Evolutionary conservation across 2,113 vertebrate species (phyloP).

Genomic region (Holacanthus passer): DNA sequence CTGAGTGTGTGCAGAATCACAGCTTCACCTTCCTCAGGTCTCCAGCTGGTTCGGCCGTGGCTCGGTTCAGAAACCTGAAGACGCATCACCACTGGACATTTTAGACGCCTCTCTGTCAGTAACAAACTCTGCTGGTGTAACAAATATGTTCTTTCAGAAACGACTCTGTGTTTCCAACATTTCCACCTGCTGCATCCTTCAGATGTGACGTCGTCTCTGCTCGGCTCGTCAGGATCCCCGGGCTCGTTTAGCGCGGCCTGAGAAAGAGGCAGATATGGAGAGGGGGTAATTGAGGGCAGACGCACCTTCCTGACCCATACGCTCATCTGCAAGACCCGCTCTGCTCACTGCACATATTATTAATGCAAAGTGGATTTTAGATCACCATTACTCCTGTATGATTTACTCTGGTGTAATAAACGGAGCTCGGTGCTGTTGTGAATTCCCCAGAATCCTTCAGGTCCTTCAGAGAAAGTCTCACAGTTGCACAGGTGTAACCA

Average conservation of each 20-base stretch:
- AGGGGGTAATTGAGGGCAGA: conserved; percentile 51
- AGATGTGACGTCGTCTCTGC: background rate
- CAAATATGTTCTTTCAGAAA: background rate
- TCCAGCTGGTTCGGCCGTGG: too few species aligned
- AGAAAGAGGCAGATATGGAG: conserved; percentile 24
- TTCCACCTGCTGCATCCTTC: background rate
- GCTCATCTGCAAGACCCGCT: conserved; percentile 18
- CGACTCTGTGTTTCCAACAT: too few species aligned
- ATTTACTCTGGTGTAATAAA: conserved; percentile 54
- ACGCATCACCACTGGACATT: too few species aligned
- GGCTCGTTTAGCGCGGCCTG: background rate
- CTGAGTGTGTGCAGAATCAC: too few species aligned
- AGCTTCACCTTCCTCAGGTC: too few species aligned
- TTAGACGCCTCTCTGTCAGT: background rate
- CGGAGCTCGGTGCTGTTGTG: background rate
- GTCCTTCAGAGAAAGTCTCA: conserved; percentile 37
- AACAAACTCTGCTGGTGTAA: background rate
- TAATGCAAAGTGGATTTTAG: conserved; percentile 57
- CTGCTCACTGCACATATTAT: conserved; percentile 8
- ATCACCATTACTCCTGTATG: conserved; percentile 43
- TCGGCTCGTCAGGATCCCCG: background rate
- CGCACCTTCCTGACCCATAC: conserved; percentile 14
- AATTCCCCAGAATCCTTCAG: conserved; percentile 39
- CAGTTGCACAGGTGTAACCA: conserved; percentile 31
- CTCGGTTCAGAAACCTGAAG: too few species aligned